phyloP scores from a whole-genome alignment of 1,140 invertebrate genomes.

The Anastrepha obliqua region DNA sequence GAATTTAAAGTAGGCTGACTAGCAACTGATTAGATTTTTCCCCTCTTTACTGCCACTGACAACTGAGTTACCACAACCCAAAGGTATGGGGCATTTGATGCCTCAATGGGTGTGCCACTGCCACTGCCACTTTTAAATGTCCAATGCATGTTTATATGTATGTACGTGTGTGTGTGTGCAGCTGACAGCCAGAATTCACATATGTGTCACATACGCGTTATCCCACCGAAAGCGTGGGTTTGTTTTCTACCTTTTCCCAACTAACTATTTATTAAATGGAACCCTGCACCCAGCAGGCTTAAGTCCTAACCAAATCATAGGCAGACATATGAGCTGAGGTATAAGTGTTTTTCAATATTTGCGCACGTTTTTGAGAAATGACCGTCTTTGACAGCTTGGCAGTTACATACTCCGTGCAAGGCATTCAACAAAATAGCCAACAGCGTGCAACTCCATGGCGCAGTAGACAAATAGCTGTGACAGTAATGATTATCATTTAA shows the following conservation, averaged over 20 bases:
- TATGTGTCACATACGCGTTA: not conserved
- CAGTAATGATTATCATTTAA: conserved; percentile 15
- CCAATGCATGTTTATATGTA: not conserved
- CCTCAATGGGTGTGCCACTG: not conserved
- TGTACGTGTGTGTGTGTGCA: not conserved
- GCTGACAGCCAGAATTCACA: not conserved
- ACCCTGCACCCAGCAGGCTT: not conserved
- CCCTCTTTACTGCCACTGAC: not conserved
- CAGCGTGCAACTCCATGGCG: not conserved
- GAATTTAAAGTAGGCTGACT: conserved; percentile 24
- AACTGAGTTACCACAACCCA: not conserved
- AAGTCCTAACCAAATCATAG: no score
- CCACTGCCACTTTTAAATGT: no score
- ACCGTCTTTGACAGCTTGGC: conserved; percentile 21
- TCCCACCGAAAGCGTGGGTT: not conserved
- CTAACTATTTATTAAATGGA: conserved; percentile 31
- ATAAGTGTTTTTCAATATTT: conserved; percentile 45
- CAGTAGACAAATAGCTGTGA: not conserved
- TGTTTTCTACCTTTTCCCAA: not conserved
- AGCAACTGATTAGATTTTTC: not conserved
- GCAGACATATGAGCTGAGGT: no score
- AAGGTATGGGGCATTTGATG: conserved; percentile 26
- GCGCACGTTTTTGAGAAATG: conserved; percentile 6
- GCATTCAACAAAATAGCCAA: not conserved
- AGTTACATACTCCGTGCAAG: not conserved